Conservation (phyloP, 2,888 invertebrate genomes). For the Lottia gigantea region DNA sequence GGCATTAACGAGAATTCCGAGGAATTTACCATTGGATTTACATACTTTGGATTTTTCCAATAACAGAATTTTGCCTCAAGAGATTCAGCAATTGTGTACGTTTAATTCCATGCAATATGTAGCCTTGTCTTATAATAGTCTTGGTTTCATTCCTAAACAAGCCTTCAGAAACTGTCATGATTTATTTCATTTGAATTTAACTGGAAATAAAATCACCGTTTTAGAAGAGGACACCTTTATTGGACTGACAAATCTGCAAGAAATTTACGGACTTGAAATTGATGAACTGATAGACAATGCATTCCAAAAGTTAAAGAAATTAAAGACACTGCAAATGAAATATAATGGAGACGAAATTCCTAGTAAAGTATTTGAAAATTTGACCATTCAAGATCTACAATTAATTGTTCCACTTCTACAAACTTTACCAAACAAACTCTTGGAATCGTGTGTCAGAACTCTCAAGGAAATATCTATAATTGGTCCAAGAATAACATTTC, state of each 20-base stretch:
- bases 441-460: slow-evolving; percentile 23
- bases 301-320: slow-evolving; percentile 19
- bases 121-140: slow-evolving; percentile 21
- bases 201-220: slow-evolving; percentile 23
- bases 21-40: slow-evolving; percentile 23
- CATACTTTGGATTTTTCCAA: slow-evolving; percentile 26
- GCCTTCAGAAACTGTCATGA: slow-evolving; percentile 16
- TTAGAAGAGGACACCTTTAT: slow-evolving; percentile 21
- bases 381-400: slow-evolving; percentile 21
- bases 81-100: slow-evolving; percentile 13
- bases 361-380: slow-evolving; percentile 20
- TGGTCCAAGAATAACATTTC: slow-evolving; percentile 18
- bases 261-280: slow-evolving; percentile 24
- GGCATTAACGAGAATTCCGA: slow-evolving; percentile 22
- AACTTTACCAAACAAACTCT: slow-evolving; percentile 18
- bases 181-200: slow-evolving; percentile 23
- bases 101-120: slow-evolving; percentile 22
- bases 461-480: slow-evolving; percentile 21
- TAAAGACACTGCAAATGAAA: slow-evolving; percentile 23
- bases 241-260: slow-evolving; percentile 24
- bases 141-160: slow-evolving; percentile 19
- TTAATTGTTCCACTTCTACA: slow-evolving; percentile 19
- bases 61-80: slow-evolving; percentile 17
- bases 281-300: slow-evolving; percentile 15
- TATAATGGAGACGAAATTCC: slow-evolving; percentile 20